phyloP scores from a whole-genome alignment of 2,113 vertebrate species.

The Megalops atlanticus region DNA sequence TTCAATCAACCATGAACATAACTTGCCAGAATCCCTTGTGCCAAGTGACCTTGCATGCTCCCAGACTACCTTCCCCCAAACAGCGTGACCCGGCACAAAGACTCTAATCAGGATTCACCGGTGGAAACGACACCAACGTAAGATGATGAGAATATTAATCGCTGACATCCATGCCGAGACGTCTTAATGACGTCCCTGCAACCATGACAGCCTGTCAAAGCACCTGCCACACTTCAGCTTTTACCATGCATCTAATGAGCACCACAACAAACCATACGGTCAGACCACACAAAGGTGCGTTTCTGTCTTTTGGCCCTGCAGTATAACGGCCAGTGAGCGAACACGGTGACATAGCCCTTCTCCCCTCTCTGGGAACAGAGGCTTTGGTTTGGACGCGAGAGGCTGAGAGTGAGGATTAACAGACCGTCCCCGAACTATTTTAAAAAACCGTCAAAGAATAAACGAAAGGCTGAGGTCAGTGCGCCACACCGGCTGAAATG shows the following conservation, averaged over 20 bases:
- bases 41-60: neutral
- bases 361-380: neutral
- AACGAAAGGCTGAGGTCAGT: neutral
- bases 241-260: neutral
- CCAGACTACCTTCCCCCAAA: neutral
- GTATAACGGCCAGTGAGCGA: neutral
- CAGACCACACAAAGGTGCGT: neutral
- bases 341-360: neutral
- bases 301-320: neutral
- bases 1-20: neutral
- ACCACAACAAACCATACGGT: no score
- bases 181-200: neutral
- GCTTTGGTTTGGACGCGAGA: neutral
- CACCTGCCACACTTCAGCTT: neutral
- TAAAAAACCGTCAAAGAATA: neutral
- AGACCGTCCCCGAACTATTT: neutral
- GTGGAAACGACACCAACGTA: neutral
- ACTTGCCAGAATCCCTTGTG: neutral
- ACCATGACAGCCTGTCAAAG: neutral
- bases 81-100: neutral
- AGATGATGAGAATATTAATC: neutral
- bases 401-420: neutral
- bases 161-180: neutral
- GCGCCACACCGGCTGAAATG: neutral
- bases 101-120: constrained; percentile 7